Evolutionary conservation across 2,888 invertebrate species (phyloP).

Genomic region (Sesia apiformis): DNA sequence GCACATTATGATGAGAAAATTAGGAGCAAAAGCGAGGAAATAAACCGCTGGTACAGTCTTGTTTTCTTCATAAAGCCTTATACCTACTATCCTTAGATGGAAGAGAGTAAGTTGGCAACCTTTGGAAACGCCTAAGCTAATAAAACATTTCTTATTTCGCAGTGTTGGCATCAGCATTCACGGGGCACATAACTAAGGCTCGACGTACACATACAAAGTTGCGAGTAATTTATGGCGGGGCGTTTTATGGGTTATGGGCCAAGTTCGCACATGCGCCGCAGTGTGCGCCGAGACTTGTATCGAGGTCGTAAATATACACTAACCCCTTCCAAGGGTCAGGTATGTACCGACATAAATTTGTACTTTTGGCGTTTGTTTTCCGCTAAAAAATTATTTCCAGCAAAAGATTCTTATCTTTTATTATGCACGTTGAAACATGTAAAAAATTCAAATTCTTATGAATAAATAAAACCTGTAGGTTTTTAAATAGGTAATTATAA

Average conservation of each 20-base stretch:
- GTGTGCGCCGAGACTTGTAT: constrained; percentile 31
- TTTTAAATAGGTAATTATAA: too few species aligned
- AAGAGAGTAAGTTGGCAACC: too few species aligned
- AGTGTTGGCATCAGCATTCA: constrained; percentile 18
- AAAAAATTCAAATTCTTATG: too few species aligned
- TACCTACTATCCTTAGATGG: too few species aligned
- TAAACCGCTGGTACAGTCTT: too few species aligned
- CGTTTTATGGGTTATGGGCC: constrained; percentile 49
- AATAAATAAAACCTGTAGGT: too few species aligned
- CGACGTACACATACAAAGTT: constrained; percentile 53
- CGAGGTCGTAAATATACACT: constrained; percentile 50
- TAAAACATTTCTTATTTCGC: constrained; percentile 29
- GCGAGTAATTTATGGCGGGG: constrained; percentile 55
- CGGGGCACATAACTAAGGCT: constrained; percentile 17
- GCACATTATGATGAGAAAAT: too few species aligned
- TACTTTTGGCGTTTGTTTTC: neutral
- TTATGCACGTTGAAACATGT: too few species aligned
- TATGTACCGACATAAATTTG: constrained; percentile 26
- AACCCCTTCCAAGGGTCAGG: constrained; percentile 46
- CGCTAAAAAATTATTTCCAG: neutral
- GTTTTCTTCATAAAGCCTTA: too few species aligned
- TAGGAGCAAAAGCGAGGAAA: too few species aligned
- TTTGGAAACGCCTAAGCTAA: constrained; percentile 9
- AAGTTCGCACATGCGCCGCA: constrained; percentile 58
- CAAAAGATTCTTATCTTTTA: neutral